These are phyloP conservation scores for Eilema depressum DNA, from an alignment of 2,888 invertebrate genomes.

Conservation along the genomic window DNA sequence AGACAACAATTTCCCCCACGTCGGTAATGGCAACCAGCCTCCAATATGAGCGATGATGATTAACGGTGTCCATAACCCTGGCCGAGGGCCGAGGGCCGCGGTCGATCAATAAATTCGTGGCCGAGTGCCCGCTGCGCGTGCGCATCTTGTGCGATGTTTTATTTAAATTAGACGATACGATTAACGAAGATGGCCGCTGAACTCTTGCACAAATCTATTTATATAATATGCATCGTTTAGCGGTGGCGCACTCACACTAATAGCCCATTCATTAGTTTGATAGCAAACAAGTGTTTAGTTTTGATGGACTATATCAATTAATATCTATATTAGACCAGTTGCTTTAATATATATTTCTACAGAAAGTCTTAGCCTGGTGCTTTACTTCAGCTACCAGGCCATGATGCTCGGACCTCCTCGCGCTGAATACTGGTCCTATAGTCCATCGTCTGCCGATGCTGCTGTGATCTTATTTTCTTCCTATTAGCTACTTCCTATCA, in stretches of 20 bases:
- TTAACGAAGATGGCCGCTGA: slow-evolving; percentile 31
- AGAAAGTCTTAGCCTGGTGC: too few species aligned
- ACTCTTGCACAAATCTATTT: slow-evolving; percentile 25
- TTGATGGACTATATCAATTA: too few species aligned
- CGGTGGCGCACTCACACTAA: background rate
- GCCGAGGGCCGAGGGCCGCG: background rate
- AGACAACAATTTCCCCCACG: background rate
- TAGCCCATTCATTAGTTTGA: too few species aligned
- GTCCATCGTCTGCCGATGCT: background rate
- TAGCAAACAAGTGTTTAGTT: too few species aligned
- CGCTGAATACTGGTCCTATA: background rate
- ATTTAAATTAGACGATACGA: slow-evolving; percentile 47
- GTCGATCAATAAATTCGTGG: slow-evolving; percentile 18
- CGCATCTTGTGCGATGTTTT: slow-evolving; percentile 39
- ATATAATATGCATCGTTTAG: slow-evolving; percentile 15
- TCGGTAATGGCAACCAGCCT: background rate
- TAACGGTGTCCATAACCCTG: slow-evolving; percentile 11
- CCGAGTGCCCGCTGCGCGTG: slow-evolving; percentile 50
- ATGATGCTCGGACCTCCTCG: background rate
- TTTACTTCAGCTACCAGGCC: too few species aligned
- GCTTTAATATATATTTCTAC: too few species aligned
- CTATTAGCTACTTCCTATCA: too few species aligned
- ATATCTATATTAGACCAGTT: too few species aligned
- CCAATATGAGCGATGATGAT: slow-evolving; percentile 16
- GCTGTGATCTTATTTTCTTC: background rate